Percentiles rank a stretch among this genome's conserved stretches.
Conservation (phyloP, 2,888 invertebrate genomes). For the Poecilus cupreus region DNA sequence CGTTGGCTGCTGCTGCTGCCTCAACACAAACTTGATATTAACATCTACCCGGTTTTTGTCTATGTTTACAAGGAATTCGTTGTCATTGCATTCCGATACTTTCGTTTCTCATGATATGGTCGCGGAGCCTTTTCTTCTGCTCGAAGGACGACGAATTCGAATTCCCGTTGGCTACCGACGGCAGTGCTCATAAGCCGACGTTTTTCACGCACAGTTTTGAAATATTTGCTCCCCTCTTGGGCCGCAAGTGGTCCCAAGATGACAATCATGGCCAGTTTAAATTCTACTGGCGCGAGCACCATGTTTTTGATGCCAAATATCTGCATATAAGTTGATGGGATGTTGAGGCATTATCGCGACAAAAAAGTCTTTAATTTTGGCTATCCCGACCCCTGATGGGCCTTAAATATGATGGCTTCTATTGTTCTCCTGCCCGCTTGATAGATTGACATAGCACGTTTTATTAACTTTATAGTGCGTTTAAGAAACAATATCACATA, state of each 20-base stretch:
- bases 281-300: conserved; percentile 47
- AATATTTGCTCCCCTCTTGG: conserved; percentile 46
- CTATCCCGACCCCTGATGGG: conserved; percentile 29
- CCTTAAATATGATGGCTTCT: conserved; percentile 58
- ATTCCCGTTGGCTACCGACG: conserved; percentile 28
- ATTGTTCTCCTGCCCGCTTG: conserved; percentile 50
- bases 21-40: conserved; percentile 16
- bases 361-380: conserved; percentile 57
- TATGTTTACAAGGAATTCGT: conserved; percentile 60
- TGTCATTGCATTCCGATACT: conserved; percentile 55
- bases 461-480: conserved; percentile 44
- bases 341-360: conserved; percentile 20
- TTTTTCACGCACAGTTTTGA: conserved; percentile 55
- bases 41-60: conserved; percentile 55
- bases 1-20: no score
- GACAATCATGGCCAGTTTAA: conserved; percentile 54
- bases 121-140: conserved; percentile 35
- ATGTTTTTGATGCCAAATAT: conserved; percentile 52
- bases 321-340: conserved; percentile 54
- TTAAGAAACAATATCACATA: conserved; percentile 58
- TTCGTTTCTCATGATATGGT: conserved; percentile 52
- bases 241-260: conserved; percentile 20
- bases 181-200: conserved; percentile 24
- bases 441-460: conserved; percentile 56
- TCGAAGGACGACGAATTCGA: conserved; percentile 21